phyloP scores from a whole-genome alignment of 2,113 vertebrate genomes.

The Erinaceus europaeus region DNA sequence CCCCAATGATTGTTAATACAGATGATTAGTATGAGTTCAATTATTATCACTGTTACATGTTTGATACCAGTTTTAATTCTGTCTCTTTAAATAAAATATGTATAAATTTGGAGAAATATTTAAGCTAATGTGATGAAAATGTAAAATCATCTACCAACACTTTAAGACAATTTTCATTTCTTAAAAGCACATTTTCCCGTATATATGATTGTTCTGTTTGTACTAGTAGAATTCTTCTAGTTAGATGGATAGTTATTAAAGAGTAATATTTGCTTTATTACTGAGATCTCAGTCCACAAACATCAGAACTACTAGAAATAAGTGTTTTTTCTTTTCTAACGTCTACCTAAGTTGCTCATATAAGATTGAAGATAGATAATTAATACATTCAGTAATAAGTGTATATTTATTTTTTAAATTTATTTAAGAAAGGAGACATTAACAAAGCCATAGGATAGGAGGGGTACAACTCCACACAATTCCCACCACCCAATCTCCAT shows the following conservation, averaged over 20 bases:
- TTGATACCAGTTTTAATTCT: not conserved
- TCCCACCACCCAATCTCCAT: too few species aligned
- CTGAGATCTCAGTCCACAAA: constrained; percentile 61
- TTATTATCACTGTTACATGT: not conserved
- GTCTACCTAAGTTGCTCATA: constrained; percentile 55
- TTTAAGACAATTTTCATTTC: constrained; percentile 64
- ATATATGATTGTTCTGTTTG: constrained; percentile 59
- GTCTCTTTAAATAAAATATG: not conserved
- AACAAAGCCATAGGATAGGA: too few species aligned
- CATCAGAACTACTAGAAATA: constrained; percentile 64
- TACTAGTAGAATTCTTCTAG: constrained; percentile 39
- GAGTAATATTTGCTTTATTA: constrained; percentile 69
- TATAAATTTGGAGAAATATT: not conserved
- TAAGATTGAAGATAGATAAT: constrained; percentile 66
- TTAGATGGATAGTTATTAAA: constrained; percentile 62
- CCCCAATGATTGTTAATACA: not conserved
- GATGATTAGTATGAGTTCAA: not conserved
- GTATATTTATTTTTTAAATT: too few species aligned
- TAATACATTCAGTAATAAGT: constrained; percentile 55
- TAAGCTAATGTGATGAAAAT: constrained; percentile 46
- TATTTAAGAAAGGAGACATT: too few species aligned
- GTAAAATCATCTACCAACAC: constrained; percentile 50
- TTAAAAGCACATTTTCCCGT: constrained; percentile 61
- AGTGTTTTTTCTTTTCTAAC: constrained; percentile 63
- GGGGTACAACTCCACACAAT: too few species aligned